Base-by-base conservation (phyloP, 2,888 invertebrate species). In the Aricia artaxerxes region DNA sequence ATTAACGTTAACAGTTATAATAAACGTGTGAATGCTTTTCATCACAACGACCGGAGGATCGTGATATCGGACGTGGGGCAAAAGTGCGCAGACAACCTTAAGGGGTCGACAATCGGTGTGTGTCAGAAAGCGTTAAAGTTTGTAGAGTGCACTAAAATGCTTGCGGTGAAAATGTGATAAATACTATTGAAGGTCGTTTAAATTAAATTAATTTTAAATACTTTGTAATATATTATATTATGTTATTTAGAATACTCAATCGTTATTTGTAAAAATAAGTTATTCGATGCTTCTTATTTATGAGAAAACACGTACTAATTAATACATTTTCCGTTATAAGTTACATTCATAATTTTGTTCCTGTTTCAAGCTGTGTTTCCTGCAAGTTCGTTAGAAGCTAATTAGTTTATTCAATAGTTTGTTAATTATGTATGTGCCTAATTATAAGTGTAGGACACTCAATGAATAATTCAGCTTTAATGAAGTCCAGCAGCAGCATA, bases 1-100 rank as follows among this genome's bases (percentile, higher is more conserved):
- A 91, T 94, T 44, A 92, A 92, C 84, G 86, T 93, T 83, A 91
- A 93, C n/a, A 82, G 87, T 73, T 94, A 92, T 82, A 90, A 89
- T 93, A 93, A 84, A 13, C 5, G 4, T 4, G 35, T 69, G 69
- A 38, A 4, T 16, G 13, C 2, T 16, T 4, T 69, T 1, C 69
- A 69, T 35, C 35, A 69, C 16, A 35, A 69, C 35, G 69, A 69
- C 35, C 13, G 13, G 35, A 69, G 69, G 13, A 69, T 69, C 5
- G 35, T 69, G 35, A 38, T 69, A 24, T 69, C 69, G 69, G 69
- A 69, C 6, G 69, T 38, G 69, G 69, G 69, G 11, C 35, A 35
- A 16, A 38, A 69, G 13, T 69, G 69, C 13, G 69, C 69, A 69
- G 13, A 38, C 1, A 31, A 16, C 5, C 7, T 69, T 4, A 35